phyloP scores from a whole-genome alignment of 2,113 vertebrate species.

The Synodontis membranacea region DNA sequence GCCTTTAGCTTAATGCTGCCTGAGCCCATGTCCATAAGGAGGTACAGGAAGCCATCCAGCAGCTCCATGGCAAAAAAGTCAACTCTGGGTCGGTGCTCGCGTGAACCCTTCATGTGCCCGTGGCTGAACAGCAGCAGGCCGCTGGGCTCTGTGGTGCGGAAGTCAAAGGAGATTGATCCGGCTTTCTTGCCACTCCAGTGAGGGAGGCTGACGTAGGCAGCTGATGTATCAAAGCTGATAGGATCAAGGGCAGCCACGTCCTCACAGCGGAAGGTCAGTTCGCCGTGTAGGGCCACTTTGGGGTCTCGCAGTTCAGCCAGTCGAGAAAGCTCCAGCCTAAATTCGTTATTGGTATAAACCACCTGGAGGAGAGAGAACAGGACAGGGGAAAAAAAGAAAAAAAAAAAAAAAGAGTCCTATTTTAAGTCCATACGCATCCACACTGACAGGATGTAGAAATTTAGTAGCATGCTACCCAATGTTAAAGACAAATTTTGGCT shows the following conservation, averaged over 20 bases:
- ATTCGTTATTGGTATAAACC: slow-evolving; percentile 96
- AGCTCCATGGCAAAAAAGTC: slow-evolving; percentile 91
- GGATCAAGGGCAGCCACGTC: slow-evolving; percentile 87
- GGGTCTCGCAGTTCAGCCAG: slow-evolving; percentile 86
- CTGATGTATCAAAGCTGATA: slow-evolving; percentile 83
- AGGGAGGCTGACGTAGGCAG: slow-evolving; percentile 82
- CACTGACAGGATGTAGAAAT: slow-evolving; percentile 35
- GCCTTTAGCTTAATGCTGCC: slow-evolving; percentile 87
- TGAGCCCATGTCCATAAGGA: slow-evolving; percentile 92
- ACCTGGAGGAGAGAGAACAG: slow-evolving; percentile 71
- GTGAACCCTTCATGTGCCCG: slow-evolving; percentile 71
- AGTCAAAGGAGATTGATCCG: slow-evolving; percentile 89
- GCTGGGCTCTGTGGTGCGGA: slow-evolving; percentile 86
- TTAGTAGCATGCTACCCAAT: slow-evolving; percentile 27
- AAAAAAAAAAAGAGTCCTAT: not conserved
- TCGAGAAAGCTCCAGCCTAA: slow-evolving; percentile 88
- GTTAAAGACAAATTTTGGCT: slow-evolving; percentile 39
- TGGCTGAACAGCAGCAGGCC: slow-evolving; percentile 88
- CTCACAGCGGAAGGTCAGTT: slow-evolving; percentile 87
- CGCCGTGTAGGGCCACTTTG: slow-evolving; percentile 87
- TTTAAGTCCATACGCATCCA: not conserved
- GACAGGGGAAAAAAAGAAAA: no score
- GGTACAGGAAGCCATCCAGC: slow-evolving; percentile 85
- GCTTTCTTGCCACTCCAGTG: slow-evolving; percentile 85
- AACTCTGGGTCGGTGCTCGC: slow-evolving; percentile 70